Percentiles rank a stretch among this genome's conserved stretches.
phyloP scores from a whole-genome alignment of 2,113 vertebrate species.

The Cyanistes caeruleus region DNA sequence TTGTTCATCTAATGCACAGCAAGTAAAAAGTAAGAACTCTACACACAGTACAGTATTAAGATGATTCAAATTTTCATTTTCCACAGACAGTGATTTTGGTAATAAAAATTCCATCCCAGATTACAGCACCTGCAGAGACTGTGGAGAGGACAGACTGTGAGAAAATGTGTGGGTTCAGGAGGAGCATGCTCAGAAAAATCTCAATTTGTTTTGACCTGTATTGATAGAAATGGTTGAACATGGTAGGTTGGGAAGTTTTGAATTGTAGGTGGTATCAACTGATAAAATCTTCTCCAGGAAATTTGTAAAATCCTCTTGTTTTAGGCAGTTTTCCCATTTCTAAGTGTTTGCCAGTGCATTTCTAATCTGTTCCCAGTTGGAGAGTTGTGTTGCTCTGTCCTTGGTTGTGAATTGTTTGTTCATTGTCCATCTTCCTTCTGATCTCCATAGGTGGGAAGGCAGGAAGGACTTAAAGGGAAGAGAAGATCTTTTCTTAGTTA shows the following conservation, averaged over 20 bases:
- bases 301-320: not conserved
- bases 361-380: not conserved
- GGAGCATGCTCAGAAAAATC: not conserved
- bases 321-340: not conserved
- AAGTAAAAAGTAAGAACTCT: not conserved
- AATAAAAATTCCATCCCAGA: not conserved
- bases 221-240: not conserved
- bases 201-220: not conserved
- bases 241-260: not conserved
- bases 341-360: not conserved
- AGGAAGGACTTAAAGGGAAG: not conserved
- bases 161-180: not conserved
- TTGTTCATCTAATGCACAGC: not conserved
- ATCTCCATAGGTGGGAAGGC: not conserved
- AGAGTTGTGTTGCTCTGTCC: accelerated
- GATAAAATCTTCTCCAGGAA: not conserved
- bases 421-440: not conserved
- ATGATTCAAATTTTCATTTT: not conserved
- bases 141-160: not conserved
- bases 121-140: not conserved
- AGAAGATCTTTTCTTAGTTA: not conserved
- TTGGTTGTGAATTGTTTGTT: not conserved
- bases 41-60: not conserved
- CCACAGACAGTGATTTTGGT: not conserved
- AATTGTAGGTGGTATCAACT: not conserved